phyloP scores from a whole-genome alignment of 2,797 vertebrate species.

The Sebastes cheni region DNA sequence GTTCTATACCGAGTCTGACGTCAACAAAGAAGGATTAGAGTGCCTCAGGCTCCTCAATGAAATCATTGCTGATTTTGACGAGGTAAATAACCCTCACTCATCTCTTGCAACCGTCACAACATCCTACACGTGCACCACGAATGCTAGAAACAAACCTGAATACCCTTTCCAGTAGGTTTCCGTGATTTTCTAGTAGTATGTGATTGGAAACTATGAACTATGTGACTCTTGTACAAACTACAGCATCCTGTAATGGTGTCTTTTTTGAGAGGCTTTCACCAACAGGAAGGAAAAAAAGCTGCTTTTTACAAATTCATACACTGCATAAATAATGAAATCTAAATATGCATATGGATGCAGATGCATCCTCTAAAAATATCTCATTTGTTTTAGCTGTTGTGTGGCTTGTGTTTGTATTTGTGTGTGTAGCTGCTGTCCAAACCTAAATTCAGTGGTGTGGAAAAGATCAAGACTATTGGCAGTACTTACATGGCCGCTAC shows the following conservation, averaged over 20 bases:
- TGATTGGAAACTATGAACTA: background rate
- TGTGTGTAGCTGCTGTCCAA: constrained; percentile 90
- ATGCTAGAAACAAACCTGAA: background rate
- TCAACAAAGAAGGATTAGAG: constrained; percentile 98
- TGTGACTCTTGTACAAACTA: background rate
- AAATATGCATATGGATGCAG: background rate
- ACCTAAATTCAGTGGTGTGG: constrained; percentile 98
- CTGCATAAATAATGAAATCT: background rate
- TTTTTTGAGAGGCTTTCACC: too few species aligned
- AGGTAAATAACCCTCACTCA: constrained; percentile 80
- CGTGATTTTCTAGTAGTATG: background rate
- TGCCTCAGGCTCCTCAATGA: constrained; percentile 97
- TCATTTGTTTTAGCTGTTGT: background rate
- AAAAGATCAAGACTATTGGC: constrained; percentile 99
- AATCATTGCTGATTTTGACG: constrained; percentile 98
- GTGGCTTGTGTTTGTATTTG: constrained; percentile 16
- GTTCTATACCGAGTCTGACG: constrained; percentile 98
- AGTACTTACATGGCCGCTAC: constrained; percentile 99
- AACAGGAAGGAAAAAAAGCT: background rate
- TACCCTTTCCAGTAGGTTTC: background rate
- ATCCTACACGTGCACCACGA: background rate
- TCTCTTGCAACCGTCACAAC: background rate
- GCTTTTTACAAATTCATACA: background rate
- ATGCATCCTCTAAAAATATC: background rate
- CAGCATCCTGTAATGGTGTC: too few species aligned